Evolutionary conservation across 1,140 invertebrate species (phyloP), one percentile per base, ranked within the genome.

Genomic region (Dysdera silvatica): DNA sequence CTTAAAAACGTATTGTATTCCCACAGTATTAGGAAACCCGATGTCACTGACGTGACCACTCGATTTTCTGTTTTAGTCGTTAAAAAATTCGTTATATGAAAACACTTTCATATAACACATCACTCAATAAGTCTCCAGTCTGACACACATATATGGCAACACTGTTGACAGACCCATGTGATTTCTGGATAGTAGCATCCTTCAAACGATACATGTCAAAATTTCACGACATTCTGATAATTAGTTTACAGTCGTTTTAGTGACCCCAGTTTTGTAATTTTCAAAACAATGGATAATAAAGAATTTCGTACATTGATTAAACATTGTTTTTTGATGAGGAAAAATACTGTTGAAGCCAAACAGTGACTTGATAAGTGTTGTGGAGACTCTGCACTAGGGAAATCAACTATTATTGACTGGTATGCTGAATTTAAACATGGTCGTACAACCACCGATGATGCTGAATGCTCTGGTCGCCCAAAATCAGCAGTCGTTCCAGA

Each of bases 241-340:
- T 52, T 14, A 52, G 49, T 52, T 52, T 52, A 7, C 29, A 52
- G 3, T 32, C 12, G 49, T 32, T 52, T n/a, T 31, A 54, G 33
- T 37, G 51, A 54, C 18, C 0, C 29, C n/a, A 54, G 18, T 28
- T 52, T 52, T 32, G 29, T 54, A 37, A 54, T 54, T 54, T 35
- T 54, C 3, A 3, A 52, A 52, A 52, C 28, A 33, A 52, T 52
- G 29, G 31, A 52, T 52, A 32, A 52, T n/a, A 52, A 52, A 12
- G 31, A 52, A 52, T 52, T 52, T 52, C 2, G 14, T 45, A 45
- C 23, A 2, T 52, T 31, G 20, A 18, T 52, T 8, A 49, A 49
- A 28, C 24, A 26, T 49, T 49, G 18, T 12, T 28, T 49, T 49
- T 49, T 26, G n/a, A 28, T 49, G 24, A 18, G 5, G 26, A 49